Conservation (phyloP, 2,797 vertebrate species). For the Brachyalestes nurse region DNA sequence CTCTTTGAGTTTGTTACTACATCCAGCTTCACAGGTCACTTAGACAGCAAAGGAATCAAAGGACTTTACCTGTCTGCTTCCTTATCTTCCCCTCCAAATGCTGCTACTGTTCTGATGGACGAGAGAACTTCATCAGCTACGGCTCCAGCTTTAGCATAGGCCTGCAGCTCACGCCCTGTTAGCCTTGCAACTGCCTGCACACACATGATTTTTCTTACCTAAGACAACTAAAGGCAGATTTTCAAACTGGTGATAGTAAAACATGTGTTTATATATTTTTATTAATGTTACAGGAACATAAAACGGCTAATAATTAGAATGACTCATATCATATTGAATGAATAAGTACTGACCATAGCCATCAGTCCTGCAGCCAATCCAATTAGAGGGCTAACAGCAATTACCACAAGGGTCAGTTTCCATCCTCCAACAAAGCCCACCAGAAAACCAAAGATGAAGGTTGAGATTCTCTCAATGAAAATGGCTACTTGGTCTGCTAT, state of each 20-base stretch:
- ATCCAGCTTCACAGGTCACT: background rate
- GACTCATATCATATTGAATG: background rate
- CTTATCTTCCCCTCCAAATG: slow-evolving; percentile 82
- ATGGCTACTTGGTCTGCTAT: slow-evolving; percentile 82
- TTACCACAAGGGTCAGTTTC: slow-evolving; percentile 84
- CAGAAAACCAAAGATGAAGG: slow-evolving; percentile 81
- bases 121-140: slow-evolving; percentile 83
- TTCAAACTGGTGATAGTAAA: too few relatives aligned
- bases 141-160: slow-evolving; percentile 83
- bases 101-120: slow-evolving; percentile 81
- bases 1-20: background rate
- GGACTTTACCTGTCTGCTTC: slow-evolving; percentile 76
- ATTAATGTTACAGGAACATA: background rate
- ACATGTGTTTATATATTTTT: too few relatives aligned
- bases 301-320: background rate
- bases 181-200: slow-evolving; percentile 76
- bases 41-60: background rate
- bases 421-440: slow-evolving; percentile 84
- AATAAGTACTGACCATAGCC: slow-evolving; percentile 75
- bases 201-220: background rate
- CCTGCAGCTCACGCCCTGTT: slow-evolving; percentile 75
- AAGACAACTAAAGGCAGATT: too few relatives aligned
- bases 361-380: slow-evolving; percentile 79
- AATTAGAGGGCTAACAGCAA: slow-evolving; percentile 81
- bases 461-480: slow-evolving; percentile 81